Base-by-base conservation (phyloP, 2,113 vertebrate genomes). In the Ctenodactylus gundi region DNA sequence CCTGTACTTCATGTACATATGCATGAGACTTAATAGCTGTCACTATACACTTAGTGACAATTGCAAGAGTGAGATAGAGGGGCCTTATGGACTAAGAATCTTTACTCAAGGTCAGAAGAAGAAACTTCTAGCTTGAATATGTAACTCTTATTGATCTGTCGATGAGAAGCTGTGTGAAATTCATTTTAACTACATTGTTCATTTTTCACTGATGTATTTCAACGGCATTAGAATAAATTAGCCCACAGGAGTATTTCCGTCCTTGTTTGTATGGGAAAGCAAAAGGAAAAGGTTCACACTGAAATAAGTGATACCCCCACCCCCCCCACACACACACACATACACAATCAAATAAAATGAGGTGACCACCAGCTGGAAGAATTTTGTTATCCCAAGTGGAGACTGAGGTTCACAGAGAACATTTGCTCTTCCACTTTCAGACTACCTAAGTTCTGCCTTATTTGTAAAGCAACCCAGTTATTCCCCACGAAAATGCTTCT, bases 401-500 rank as follows among this genome's bases (percentile, higher is more conserved):
- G 10, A 85, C 83, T 77, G n/a, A 58, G 60, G 84, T 67, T 77
- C 70, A n/a, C 15, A 85, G 34, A 87, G 93, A 91, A 82, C 13
- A 67, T 85, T 87, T 91, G 62, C 58, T 95, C 83, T 78, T 44
- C 57, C 68, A 64, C 85, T 91, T 93, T 58, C 55, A 80, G 0
- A 60, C 81, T 92, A 75, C 44, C 46, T 72, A 85, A 89, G 1
- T 76, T 94, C 65, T 88, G 94, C 44, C 41, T 92, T 97, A 75
- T 97, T 97, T 96, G 95, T 96, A 96, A 95, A 97, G 36, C 44
- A 88, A 92, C 6, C 12, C 39, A 89, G 85, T 89, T 96, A 88
- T 97, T 98, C 97, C 90, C 96, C 78, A 97, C 82, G 78, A 94
- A 96, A 96, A 96, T 96, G 73, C 93, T 25, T 0, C 95, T 98